phyloP scores from a whole-genome alignment of 2,888 invertebrate genomes.

The Oasisia sp. region DNA sequence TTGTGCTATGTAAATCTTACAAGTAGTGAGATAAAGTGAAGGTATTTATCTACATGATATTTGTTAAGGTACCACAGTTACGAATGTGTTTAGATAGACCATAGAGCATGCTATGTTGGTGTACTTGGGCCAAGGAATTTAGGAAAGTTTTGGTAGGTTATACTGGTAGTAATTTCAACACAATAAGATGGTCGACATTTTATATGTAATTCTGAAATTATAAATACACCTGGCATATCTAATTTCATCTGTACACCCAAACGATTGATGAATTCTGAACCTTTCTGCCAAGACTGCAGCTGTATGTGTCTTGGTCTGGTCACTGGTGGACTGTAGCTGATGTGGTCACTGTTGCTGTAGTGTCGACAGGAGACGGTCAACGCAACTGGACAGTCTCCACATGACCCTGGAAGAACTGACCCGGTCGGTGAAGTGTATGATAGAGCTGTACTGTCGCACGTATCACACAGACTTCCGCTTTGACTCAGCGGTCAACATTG shows the following conservation, averaged over 20 bases:
- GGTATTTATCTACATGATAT: too few relatives aligned
- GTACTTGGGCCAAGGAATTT: background rate
- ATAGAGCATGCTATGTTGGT: background rate
- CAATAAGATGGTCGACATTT: too few relatives aligned
- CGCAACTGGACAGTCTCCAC: constrained; percentile 52
- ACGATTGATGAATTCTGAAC: background rate
- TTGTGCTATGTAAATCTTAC: too few relatives aligned
- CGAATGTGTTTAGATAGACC: too few relatives aligned
- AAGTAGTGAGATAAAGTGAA: too few relatives aligned
- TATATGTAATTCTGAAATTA: too few relatives aligned
- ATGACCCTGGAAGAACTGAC: constrained; percentile 66
- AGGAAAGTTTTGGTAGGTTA: background rate
- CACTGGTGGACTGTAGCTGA: background rate
- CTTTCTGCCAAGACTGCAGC: background rate
- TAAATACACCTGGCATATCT: too few relatives aligned
- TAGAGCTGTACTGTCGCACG: constrained; percentile 87
- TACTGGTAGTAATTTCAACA: too few relatives aligned
- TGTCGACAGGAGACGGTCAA: constrained; percentile 8
- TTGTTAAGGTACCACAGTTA: too few relatives aligned
- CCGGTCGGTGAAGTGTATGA: constrained; percentile 81
- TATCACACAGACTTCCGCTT: constrained; percentile 71
- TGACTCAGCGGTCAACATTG: constrained; percentile 37
- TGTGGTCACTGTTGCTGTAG: background rate
- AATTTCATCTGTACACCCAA: too few relatives aligned
- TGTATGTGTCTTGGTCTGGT: background rate